Conservation (phyloP, 2,113 vertebrate species). For the Poeciliopsis retropinna region DNA sequence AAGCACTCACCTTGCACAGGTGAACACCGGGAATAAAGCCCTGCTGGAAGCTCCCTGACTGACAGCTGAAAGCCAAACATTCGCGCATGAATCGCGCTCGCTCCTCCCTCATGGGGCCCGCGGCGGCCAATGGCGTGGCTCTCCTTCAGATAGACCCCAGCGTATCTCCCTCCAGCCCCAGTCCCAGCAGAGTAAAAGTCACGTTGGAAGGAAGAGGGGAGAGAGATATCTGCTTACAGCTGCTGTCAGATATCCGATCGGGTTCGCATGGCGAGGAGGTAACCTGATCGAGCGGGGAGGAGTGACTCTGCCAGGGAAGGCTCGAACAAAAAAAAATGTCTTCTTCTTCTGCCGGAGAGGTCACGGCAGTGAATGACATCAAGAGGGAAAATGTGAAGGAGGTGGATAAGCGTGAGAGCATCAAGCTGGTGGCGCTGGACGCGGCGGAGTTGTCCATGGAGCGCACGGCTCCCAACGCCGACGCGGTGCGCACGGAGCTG, state of each 20-base stretch:
- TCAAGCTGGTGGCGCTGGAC: slow-evolving; percentile 84
- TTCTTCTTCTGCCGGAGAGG: slow-evolving; percentile 91
- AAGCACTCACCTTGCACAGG: slow-evolving; percentile 77
- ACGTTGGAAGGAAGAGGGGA: slow-evolving; percentile 79
- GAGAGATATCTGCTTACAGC: slow-evolving; percentile 89
- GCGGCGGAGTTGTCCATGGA: slow-evolving; percentile 88
- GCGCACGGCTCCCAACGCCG: slow-evolving; percentile 80
- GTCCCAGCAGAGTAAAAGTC: slow-evolving; percentile 82
- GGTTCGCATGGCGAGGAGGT: slow-evolving; percentile 92
- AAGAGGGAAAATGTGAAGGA: slow-evolving; percentile 96
- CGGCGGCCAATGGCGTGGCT: slow-evolving; percentile 76
- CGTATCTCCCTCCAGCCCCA: slow-evolving; percentile 75
- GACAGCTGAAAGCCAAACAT: slow-evolving; percentile 74
- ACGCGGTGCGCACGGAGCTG: slow-evolving; percentile 90
- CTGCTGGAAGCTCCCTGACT: slow-evolving; percentile 62
- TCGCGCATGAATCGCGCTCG: slow-evolving; percentile 57
- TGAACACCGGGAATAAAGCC: slow-evolving; percentile 62
- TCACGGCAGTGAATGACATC: slow-evolving; percentile 90
- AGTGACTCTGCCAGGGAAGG: slow-evolving; percentile 87
- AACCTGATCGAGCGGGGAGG: slow-evolving; percentile 94
- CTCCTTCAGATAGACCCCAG: slow-evolving; percentile 75
- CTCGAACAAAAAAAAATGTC: slow-evolving; percentile 90
- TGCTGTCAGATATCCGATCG: slow-evolving; percentile 92
- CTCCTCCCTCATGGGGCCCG: slow-evolving; percentile 75
- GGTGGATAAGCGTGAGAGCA: slow-evolving; percentile 84